Evolutionary conservation across 2,113 vertebrate species (phyloP).

Genomic region (Pteruthius melanotis): DNA sequence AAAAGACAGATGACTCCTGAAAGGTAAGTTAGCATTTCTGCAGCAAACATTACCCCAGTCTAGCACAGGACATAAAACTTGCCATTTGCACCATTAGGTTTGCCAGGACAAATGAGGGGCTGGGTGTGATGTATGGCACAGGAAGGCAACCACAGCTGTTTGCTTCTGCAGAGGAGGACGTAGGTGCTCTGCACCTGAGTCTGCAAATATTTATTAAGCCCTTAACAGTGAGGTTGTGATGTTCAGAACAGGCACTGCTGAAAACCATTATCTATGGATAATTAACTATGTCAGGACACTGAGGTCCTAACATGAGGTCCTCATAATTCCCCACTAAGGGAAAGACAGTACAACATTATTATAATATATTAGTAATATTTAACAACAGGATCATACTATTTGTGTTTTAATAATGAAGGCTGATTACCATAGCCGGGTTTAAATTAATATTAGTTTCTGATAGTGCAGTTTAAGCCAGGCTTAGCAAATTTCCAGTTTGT

Average conservation of each 20-base stretch:
- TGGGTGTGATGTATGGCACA: conserved; percentile 72
- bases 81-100: conserved; percentile 72
- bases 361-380: conserved; percentile 64
- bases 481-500: not conserved
- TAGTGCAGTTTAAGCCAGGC: not conserved
- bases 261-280: conserved; percentile 77
- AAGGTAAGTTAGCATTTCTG: conserved; percentile 52
- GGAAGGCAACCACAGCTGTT: conserved; percentile 78
- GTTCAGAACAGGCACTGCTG: conserved; percentile 39
- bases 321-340: conserved; percentile 67
- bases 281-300: conserved; percentile 77
- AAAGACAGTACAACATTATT: conserved; percentile 66
- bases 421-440: not conserved
- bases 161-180: conserved; percentile 41
- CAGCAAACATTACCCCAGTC: conserved; percentile 41
- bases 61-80: conserved; percentile 59
- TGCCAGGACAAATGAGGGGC: conserved; percentile 69
- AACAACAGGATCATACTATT: conserved; percentile 38
- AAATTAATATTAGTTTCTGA: conserved; percentile 12
- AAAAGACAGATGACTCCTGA: conserved; percentile 65
- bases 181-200: conserved; percentile 68
- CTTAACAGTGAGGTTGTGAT: conserved; percentile 44
- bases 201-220: conserved; percentile 67
- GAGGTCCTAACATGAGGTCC: conserved; percentile 71
- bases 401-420: conserved; percentile 41